Percentiles rank a stretch among this genome's conserved stretches.
These are phyloP conservation scores for Bombus haemorrhoidalis DNA, from an alignment of 1,140 invertebrate genomes.

Conservation along the genomic window DNA sequence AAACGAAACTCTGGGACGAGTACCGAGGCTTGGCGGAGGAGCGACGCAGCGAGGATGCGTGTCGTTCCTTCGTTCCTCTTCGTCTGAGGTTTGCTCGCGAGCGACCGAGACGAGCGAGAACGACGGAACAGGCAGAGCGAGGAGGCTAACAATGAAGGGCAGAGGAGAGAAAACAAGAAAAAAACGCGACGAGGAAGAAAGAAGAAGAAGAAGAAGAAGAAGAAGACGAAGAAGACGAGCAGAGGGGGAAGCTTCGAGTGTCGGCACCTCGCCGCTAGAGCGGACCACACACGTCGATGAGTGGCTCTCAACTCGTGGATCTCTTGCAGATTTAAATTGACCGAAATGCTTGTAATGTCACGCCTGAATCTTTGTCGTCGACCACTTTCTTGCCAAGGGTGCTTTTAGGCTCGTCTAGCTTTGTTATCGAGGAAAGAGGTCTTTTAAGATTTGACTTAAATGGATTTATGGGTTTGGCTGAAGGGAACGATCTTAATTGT, in stretches of 20 bases:
- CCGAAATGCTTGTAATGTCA: no score
- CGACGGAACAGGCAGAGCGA: slow-evolving; percentile 49
- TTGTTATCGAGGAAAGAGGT: not conserved
- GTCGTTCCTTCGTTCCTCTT: not conserved
- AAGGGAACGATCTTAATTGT: not conserved
- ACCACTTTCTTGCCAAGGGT: not conserved
- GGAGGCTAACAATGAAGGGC: slow-evolving; percentile 67
- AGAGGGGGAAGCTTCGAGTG: slow-evolving; percentile 79
- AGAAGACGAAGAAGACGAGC: slow-evolving; percentile 61
- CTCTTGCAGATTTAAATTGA: not conserved
- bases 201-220: slow-evolving; percentile 63
- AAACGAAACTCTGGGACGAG: slow-evolving; percentile 42
- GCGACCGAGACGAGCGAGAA: slow-evolving; percentile 35
- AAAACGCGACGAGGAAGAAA: slow-evolving; percentile 68
- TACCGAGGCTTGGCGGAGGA: no score
- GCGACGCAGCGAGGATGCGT: not conserved
- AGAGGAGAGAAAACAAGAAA: slow-evolving; percentile 64
- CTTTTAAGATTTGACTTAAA: not conserved
- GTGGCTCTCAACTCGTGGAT: slow-evolving; percentile 77
- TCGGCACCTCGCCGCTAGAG: slow-evolving; percentile 82
- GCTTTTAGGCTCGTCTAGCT: not conserved
- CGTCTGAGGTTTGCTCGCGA: not conserved
- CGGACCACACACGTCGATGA: slow-evolving; percentile 82
- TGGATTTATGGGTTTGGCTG: not conserved
- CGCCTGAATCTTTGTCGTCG: not conserved